Base-by-base conservation (phyloP, 2,888 invertebrate genomes). In the Platycheirus rosarum region DNA sequence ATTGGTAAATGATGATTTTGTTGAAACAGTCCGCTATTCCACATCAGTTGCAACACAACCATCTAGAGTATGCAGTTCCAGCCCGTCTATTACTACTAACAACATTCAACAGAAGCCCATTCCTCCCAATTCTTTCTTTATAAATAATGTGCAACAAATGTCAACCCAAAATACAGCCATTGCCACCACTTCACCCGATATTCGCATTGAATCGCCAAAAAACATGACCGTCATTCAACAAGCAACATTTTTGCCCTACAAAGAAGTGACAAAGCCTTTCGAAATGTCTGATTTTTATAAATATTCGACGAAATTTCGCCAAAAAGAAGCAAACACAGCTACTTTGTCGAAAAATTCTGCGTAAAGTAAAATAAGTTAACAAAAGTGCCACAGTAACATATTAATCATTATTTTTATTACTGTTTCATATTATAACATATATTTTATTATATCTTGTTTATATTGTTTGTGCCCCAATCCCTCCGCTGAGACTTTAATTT, bases 241-340 rank as follows among this genome's bases (percentile, higher is more conserved):
- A 84, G 97, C 97, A 35, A 96, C 95, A 86, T 97, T 95, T 91
- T 96, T 96, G 89, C 97, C 97, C 0, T 97, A 97, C 88, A 93
- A 96, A 87, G 98, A 98, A 91, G 96, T 97, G 71, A 96, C 97
- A 0, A 98, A 98, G 89, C 98, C 98, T 2, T 98, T 98, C 91
- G 98, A 98, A 92, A 97, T 98, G 96, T 95, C 97, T 0, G 98
- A 98, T 91, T 98, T 97, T 90, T 98, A 98, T 90, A 98, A 98
- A 91, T 98, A 98, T 90, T 98, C 98, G 62, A 97, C 97, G 4
- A 97, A 97, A 89, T 97, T 95, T 89, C 93, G 97, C 80, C 94
- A 97, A 85, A 93, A 92, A 85, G 89, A 89, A 57, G 74, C 85
- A 32, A 69, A 84, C 84, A 85, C 53, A 11, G 55, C 75, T 7